Conservation (phyloP, 2,888 invertebrate species). For the Cordilura impudica region DNA sequence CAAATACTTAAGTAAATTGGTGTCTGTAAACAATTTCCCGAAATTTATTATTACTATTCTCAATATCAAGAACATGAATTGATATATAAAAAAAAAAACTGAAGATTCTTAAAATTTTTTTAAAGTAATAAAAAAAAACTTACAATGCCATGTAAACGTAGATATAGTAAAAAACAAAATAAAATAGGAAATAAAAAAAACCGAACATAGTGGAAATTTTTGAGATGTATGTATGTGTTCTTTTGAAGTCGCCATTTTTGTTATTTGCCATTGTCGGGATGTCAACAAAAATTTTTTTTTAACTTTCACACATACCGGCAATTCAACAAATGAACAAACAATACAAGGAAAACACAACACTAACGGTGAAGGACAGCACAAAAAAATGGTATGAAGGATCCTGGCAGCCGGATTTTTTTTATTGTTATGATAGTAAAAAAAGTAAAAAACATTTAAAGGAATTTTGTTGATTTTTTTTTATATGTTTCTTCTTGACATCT, state of each 20-base stretch:
- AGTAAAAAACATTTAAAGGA: slow-evolving; percentile 4
- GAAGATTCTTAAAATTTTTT: too few species aligned
- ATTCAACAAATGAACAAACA: background rate
- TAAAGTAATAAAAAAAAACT: too few species aligned
- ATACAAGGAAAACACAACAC: background rate
- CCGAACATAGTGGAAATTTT: slow-evolving; percentile 4
- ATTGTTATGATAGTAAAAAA: slow-evolving; percentile 35
- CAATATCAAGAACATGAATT: slow-evolving; percentile 19
- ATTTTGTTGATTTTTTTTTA: slow-evolving; percentile 7
- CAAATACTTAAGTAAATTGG: too few species aligned
- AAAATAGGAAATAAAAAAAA: background rate
- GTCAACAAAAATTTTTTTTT: background rate
- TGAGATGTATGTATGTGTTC: background rate
- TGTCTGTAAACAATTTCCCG: background rate
- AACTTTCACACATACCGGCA: background rate
- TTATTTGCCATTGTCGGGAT: slow-evolving; percentile 9
- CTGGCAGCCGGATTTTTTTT: slow-evolving; percentile 7
- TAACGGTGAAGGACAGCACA: background rate
- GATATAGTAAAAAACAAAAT: background rate
- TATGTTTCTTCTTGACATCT: slow-evolving; percentile 5
- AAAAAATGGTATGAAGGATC: background rate
- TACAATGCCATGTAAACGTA: background rate
- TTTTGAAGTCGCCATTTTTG: slow-evolving; percentile 9
- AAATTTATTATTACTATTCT: slow-evolving; percentile 3
- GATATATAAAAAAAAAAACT: background rate